Evolutionary conservation across 1,140 invertebrate genomes (phyloP).

Genomic region (Periplaneta americana): DNA sequence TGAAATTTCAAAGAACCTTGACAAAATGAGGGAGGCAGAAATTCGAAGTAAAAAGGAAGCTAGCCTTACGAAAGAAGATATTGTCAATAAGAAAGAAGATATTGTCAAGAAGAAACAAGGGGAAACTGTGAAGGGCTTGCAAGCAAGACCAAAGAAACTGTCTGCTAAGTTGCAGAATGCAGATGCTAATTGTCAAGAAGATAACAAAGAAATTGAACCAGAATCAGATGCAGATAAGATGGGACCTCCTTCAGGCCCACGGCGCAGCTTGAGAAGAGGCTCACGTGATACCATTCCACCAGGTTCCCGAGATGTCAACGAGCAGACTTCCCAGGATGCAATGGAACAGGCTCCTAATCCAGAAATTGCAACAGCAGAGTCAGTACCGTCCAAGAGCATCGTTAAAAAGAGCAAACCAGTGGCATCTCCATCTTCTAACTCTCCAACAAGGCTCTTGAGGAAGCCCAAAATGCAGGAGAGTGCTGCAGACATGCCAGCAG

Average conservation of each 20-base stretch:
- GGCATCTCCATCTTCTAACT: neutral
- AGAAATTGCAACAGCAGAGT: neutral
- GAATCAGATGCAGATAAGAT: neutral
- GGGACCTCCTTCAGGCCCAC: neutral
- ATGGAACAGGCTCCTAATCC: neutral
- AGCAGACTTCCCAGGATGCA: neutral
- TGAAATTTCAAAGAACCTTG: neutral
- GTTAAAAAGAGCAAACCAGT: neutral
- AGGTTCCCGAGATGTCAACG: neutral
- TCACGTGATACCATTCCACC: neutral
- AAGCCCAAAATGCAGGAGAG: neutral
- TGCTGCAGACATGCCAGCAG: neutral
- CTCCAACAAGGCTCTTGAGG: neutral
- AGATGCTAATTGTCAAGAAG: neutral
- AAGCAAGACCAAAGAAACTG: neutral
- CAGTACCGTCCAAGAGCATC: neutral
- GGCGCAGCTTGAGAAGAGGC: slow-evolving; percentile 3
- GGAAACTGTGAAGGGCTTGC: neutral
- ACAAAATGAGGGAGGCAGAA: neutral
- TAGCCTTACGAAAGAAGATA: neutral
- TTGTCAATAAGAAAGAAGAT: neutral
- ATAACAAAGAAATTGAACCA: neutral
- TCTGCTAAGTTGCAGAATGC: neutral
- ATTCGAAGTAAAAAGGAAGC: neutral
- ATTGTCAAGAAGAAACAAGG: neutral